A percentile compares a stretch with the other conserved stretches of the same genome.
These are phyloP conservation scores for Pantherophis guttatus DNA, from an alignment of 2,113 vertebrate genomes.

Conservation along the genomic window DNA sequence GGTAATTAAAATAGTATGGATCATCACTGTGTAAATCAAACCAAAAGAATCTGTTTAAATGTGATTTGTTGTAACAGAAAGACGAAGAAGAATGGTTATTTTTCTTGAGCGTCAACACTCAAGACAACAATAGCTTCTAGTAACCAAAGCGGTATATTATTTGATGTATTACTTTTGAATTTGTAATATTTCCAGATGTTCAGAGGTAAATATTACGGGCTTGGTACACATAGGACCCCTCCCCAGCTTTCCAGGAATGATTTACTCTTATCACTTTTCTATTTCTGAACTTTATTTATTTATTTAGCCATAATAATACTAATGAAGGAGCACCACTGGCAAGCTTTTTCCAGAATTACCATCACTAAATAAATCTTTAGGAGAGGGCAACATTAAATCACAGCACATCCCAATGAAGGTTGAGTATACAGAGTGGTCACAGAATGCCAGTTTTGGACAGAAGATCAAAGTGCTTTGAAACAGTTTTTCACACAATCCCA, in stretches of 20 bases:
- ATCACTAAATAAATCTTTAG: neutral
- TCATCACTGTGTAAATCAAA: neutral
- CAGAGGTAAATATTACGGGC: slow-evolving; percentile 32
- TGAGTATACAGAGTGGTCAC: neutral
- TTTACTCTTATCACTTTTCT: slow-evolving; percentile 45
- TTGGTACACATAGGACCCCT: neutral
- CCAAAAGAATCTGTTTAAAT: slow-evolving; percentile 52
- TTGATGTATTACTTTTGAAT: slow-evolving; percentile 52
- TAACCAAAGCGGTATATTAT: slow-evolving; percentile 38
- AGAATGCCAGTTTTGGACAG: neutral
- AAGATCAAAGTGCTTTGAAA: neutral
- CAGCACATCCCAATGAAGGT: neutral
- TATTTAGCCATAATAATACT: neutral
- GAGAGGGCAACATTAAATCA: neutral
- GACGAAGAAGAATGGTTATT: slow-evolving; percentile 46
- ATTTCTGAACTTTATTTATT: neutral
- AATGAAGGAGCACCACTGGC: neutral
- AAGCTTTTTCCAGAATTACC: neutral
- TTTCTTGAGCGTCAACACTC: slow-evolving; percentile 35
- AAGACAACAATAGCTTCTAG: slow-evolving; percentile 48
- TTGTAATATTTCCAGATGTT: slow-evolving; percentile 24
- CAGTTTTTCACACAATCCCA: neutral
- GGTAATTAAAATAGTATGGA: neutral
- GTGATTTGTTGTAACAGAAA: slow-evolving; percentile 55
- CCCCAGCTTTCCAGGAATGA: slow-evolving; percentile 27